Conservation (phyloP, 1,140 invertebrate species). For the Halesus radiatus region DNA sequence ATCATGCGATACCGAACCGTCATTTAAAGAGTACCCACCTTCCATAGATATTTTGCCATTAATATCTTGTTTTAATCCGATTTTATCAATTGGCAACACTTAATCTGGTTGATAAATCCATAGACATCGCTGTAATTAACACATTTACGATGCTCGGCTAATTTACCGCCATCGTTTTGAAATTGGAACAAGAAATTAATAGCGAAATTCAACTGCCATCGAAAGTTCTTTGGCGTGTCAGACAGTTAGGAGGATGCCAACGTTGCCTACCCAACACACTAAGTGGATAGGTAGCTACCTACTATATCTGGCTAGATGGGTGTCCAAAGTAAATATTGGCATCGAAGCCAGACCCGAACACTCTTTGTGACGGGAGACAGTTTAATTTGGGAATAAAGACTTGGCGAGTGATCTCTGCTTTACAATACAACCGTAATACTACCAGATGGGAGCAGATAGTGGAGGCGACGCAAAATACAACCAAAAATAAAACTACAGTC, state of each 20-base stretch:
- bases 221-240: slow-evolving; percentile 5
- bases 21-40: too few species aligned
- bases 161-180: slow-evolving; percentile 17
- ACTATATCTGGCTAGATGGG: not conserved
- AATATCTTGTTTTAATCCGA: too few species aligned
- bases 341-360: slow-evolving; percentile 9
- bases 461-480: too few species aligned
- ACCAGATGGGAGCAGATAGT: too few species aligned
- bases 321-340: slow-evolving; percentile 25
- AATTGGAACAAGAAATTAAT: slow-evolving; percentile 7
- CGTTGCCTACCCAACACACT: not conserved
- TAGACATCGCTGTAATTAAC: too few species aligned
- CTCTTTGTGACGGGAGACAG: slow-evolving; percentile 30
- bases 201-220: slow-evolving; percentile 16
- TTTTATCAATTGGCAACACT: too few species aligned
- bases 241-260: not conserved
- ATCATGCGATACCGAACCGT: too few species aligned
- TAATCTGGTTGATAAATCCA: too few species aligned
- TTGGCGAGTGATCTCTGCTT: slow-evolving; percentile 19
- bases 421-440: slow-evolving; percentile 22
- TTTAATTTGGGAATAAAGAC: slow-evolving; percentile 41
- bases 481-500: too few species aligned
- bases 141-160: not conserved
- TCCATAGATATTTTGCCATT: too few species aligned
- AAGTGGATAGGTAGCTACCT: too few species aligned